A percentile compares a stretch with the other conserved stretches of the same genome.
Conservation (phyloP, 1,140 invertebrate genomes). For the Euwallacea similis region DNA sequence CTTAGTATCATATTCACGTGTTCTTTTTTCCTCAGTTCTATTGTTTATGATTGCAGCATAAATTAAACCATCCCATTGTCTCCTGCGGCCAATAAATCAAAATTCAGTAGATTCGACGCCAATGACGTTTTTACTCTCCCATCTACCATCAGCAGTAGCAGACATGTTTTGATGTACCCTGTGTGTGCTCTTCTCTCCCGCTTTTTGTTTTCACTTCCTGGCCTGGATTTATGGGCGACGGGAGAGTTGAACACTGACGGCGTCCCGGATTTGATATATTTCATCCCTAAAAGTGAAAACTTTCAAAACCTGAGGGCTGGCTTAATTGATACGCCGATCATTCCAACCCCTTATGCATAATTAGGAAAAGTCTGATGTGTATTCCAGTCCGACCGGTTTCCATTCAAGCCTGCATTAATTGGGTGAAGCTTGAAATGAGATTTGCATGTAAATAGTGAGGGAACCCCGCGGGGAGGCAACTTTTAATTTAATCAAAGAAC, state of each 20-base stretch:
- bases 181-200: slow-evolving; percentile 32
- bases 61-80: too few species aligned
- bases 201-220: slow-evolving; percentile 49
- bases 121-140: slow-evolving; percentile 34
- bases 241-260: slow-evolving; percentile 27
- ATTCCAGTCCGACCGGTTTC: slow-evolving; percentile 12
- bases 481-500: slow-evolving; percentile 57
- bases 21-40: too few species aligned
- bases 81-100: slow-evolving; percentile 2
- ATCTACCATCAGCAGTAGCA: slow-evolving; percentile 25
- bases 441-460: slow-evolving; percentile 54
- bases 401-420: slow-evolving; percentile 25
- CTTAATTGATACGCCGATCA: slow-evolving; percentile 17
- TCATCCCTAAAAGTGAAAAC: slow-evolving; percentile 21
- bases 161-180: slow-evolving; percentile 52
- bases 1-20: too few species aligned
- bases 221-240: slow-evolving; percentile 47
- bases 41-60: too few species aligned
- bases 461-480: slow-evolving; percentile 45
- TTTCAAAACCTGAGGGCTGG: slow-evolving; percentile 9
- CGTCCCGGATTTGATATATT: slow-evolving; percentile 31
- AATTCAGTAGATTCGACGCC: slow-evolving; percentile 21
- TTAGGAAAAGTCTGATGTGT: too few species aligned
- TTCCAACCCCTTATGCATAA: too few species aligned
- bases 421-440: slow-evolving; percentile 52